Base-by-base conservation (phyloP, 2,113 vertebrate species). In the Etheostoma cragini region DNA sequence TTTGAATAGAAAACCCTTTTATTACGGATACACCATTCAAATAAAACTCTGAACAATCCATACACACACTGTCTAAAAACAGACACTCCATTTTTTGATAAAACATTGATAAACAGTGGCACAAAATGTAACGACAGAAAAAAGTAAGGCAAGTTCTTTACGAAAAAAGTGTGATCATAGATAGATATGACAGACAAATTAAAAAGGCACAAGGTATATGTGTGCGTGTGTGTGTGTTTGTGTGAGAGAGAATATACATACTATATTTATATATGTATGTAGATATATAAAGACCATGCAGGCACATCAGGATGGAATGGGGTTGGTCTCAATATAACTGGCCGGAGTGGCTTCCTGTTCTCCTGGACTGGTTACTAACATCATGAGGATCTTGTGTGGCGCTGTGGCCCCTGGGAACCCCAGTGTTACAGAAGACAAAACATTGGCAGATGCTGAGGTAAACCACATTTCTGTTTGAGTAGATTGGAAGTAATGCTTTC, bases 181-280 rank as follows among this genome's bases (percentile, higher is more conserved):
- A 91, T 91, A 90, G 84, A 90, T 90, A 88, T 86, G 87, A 89
- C 89, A 89, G 87, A 88, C 86, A 92, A 92, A 86, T 91, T 67
- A 91, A 91, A 93, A 94, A 93, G 93, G 93, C 93, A 94, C 92
- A 89, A 91, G 91, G 89, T 87, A 90, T 90, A 90, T 85, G 10
- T 42, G 38, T 11, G 38, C 1, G 38, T 8, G 38, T 8, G 38
- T 8, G 38, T 2, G 38, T 10, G 38, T 38, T 8, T 42, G 38
- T 42, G 8, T 42, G 38, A 0, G 35, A 1, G 7, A 8, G 35
- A 38, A 88, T 75, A 80, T 78, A 77, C 75, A 74, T 56, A 47
- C 30, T 78, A 42, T 81, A 70, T 75, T 15, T 52, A 22, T 69
- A 47, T 63, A 60, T 63, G 30, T 62, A 11, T 72, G 6, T 69